Percentiles rank a stretch among this genome's conserved stretches.
Conservation (phyloP, 2,888 invertebrate species). For the Polymixis lichenea region DNA sequence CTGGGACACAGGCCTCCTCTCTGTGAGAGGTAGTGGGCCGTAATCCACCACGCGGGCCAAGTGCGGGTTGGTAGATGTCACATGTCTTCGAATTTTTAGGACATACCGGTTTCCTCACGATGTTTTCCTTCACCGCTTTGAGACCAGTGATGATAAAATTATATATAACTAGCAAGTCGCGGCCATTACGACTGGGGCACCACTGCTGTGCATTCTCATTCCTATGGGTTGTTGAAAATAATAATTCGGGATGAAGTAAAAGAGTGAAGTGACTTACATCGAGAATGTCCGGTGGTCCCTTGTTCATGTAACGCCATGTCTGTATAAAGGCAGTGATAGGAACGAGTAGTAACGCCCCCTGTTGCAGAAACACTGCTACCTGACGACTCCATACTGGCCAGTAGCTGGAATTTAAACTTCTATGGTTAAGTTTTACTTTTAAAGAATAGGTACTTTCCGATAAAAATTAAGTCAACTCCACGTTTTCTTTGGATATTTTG, state of each 20-base stretch:
- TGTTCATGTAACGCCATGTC: constrained; percentile 93
- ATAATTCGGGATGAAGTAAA: not conserved
- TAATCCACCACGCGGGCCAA: too few species aligned
- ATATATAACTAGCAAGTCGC: too few species aligned
- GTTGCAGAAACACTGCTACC: constrained; percentile 93
- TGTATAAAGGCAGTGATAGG: constrained; percentile 94
- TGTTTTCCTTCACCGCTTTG: too few species aligned
- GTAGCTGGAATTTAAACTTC: constrained; percentile 87
- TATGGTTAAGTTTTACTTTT: not conserved
- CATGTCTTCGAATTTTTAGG: too few species aligned
- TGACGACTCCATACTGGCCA: constrained; percentile 96
- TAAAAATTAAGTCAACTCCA: too few species aligned
- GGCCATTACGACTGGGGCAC: too few species aligned
- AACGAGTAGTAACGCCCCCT: constrained; percentile 93
- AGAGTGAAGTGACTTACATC: constrained; percentile 91
- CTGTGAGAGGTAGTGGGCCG: too few species aligned
- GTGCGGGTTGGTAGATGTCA: too few species aligned
- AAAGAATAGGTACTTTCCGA: not conserved
- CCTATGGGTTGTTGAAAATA: not conserved
- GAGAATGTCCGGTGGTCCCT: constrained; percentile 96
- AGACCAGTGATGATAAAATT: too few species aligned
- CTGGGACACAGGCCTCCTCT: too few species aligned
- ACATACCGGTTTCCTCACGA: too few species aligned
- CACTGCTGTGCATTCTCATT: not conserved
- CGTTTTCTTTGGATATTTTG: too few species aligned